Base-by-base conservation (phyloP, 2,113 vertebrate genomes). In the Aegotheles bennettii region DNA sequence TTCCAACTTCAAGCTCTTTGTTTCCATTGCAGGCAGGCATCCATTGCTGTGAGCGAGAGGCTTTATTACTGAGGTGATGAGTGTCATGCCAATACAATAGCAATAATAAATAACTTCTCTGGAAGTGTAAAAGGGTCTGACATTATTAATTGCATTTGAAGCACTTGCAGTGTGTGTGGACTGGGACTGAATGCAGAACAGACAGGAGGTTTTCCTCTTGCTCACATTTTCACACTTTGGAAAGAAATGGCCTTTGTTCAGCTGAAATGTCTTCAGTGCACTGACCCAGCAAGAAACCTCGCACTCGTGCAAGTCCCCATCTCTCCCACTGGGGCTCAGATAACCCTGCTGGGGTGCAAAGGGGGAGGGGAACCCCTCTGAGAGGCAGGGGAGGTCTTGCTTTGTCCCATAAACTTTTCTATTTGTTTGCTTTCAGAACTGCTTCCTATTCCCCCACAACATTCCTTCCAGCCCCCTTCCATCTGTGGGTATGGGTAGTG, bases 81-180 rank as follows among this genome's bases (percentile, higher is more conserved):
- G 88, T 93, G 95, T 81, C 83, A 61, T 87, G 73, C 84, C 71
- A 84, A 93, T 70, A 95, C 91, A 93, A 94, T 68, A 75, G 90
- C 89, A 81, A 92, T 84, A 95, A 90, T 93, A 97, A 95, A 93
- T 93, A 92, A 81, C 86, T 88, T 63, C 89, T 94, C 80, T 87
- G 18, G 47, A 89, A 90, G 60, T 71, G 68, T 70, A 78, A 89
- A 90, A 90, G 68, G 64, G 18, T n/a, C 29, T 92, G 91, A 87
- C 76, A 43, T 95, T 81, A 94, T 95, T 94, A 97, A 96, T 95
- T 96, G 54, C 68, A 77, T 81, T 63, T 86, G 86, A 84, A 70
- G 86, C 7, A 33, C 73, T 81, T 78, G 83, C 89, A 86, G 80
- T 0, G 0, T n/a, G 59, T 64, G 87, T 71, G 40, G 38, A 84